Conservation (phyloP, 2,113 vertebrate species). For the Capra hircus region DNA sequence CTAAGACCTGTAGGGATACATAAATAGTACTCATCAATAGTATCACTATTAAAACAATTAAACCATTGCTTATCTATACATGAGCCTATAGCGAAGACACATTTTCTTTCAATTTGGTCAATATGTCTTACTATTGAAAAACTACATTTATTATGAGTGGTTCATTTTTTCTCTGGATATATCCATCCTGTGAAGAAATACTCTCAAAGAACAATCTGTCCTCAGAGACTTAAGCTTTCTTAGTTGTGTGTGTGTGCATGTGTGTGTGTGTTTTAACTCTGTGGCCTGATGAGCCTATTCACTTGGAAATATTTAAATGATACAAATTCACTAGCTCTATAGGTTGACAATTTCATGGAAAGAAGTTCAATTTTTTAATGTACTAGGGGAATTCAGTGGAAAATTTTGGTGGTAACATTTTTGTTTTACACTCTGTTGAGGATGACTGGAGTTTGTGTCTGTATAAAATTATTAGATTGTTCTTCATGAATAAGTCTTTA, state of each 20-base stretch:
- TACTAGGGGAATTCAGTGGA: background rate
- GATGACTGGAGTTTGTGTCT: background rate
- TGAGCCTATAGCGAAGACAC: background rate
- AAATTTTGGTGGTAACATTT: background rate
- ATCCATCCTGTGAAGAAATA: background rate
- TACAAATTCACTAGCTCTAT: background rate
- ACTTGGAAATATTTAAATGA: conserved; percentile 24
- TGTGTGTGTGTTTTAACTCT: background rate
- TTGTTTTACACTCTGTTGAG: background rate
- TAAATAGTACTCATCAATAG: background rate
- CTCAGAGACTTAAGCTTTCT: background rate
- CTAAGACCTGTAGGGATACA: background rate
- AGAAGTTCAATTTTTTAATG: background rate
- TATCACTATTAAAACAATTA: background rate
- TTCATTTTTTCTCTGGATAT: background rate
- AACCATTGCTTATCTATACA: background rate
- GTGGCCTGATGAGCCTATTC: background rate
- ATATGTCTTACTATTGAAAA: background rate
- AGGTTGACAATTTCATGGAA: background rate
- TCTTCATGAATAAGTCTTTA: background rate
- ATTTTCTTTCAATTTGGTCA: background rate
- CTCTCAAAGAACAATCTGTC: background rate
- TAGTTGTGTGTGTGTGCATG: background rate
- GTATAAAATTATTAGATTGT: background rate
- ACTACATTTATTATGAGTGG: background rate